These are phyloP conservation scores for Drosophila carrolli DNA, from an alignment of 1,140 invertebrate species.

Conservation along the genomic window DNA sequence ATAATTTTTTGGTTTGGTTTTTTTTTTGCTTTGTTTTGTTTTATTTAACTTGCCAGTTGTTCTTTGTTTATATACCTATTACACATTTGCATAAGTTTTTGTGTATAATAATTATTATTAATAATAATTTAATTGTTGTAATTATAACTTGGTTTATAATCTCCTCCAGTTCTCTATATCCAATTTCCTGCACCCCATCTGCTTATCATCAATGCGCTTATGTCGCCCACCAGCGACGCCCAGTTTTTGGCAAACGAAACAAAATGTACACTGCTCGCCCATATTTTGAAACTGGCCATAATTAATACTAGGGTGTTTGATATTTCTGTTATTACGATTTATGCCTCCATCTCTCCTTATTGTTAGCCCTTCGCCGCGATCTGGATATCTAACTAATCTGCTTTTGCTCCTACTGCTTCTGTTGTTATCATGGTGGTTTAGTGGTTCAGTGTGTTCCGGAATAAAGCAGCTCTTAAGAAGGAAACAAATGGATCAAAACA, in stretches of 20 bases:
- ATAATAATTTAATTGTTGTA: slow-evolving; percentile 81
- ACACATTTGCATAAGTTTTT: slow-evolving; percentile 72
- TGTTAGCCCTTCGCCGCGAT: slow-evolving; percentile 41
- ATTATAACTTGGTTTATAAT: slow-evolving; percentile 75
- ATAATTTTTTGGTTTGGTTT: slow-evolving; percentile 43
- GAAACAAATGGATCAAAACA: slow-evolving; percentile 35
- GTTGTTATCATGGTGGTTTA: background rate
- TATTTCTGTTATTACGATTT: slow-evolving; percentile 40
- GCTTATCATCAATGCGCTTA: slow-evolving; percentile 12
- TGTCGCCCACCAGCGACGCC: slow-evolving; percentile 63
- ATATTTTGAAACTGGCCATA: slow-evolving; percentile 53
- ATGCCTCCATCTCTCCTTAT: slow-evolving; percentile 35
- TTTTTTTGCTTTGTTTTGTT: slow-evolving; percentile 37
- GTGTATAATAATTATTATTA: slow-evolving; percentile 82
- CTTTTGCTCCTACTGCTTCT: slow-evolving; percentile 7
- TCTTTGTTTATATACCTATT: slow-evolving; percentile 63
- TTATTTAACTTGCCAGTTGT: slow-evolving; percentile 66
- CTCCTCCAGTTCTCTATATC: slow-evolving; percentile 20
- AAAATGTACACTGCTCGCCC: slow-evolving; percentile 67
- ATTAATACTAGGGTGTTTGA: slow-evolving; percentile 59
- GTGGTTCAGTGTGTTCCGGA: slow-evolving; percentile 23
- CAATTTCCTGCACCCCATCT: slow-evolving; percentile 29
- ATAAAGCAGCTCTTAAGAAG: slow-evolving; percentile 6
- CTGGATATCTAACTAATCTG: slow-evolving; percentile 22
- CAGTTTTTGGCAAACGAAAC: slow-evolving; percentile 72